Evolutionary conservation across 2,888 invertebrate species (phyloP).

Genomic region (Spatulosminthurus flaviceps): DNA sequence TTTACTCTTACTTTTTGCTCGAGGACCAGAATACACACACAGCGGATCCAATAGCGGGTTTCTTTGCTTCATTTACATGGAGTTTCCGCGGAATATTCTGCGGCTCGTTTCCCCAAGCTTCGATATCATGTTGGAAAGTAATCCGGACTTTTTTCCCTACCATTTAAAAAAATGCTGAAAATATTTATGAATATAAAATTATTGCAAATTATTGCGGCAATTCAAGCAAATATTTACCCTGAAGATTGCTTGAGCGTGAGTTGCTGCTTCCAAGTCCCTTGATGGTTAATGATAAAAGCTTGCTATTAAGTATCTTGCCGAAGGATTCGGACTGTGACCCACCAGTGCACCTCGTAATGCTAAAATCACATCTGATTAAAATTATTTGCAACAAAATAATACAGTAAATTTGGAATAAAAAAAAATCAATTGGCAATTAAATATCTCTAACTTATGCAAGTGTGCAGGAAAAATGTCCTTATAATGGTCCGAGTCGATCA

Average conservation of each 20-base stretch:
- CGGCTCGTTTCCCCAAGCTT: constrained; percentile 56
- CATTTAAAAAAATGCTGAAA: background rate
- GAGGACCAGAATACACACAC: constrained; percentile 60
- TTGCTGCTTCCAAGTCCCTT: constrained; percentile 22
- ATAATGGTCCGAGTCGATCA: constrained; percentile 47
- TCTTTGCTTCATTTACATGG: constrained; percentile 57
- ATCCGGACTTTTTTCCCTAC: constrained; percentile 57
- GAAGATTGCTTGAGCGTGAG: background rate
- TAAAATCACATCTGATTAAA: no score
- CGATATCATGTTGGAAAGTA: constrained; percentile 56
- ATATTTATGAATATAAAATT: no score
- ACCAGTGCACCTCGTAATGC: no score
- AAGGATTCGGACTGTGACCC: no score
- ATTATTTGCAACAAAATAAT: no score
- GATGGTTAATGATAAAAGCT: constrained; percentile 51
- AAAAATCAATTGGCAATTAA: background rate
- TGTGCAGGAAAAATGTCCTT: constrained; percentile 54
- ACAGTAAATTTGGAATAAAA: no score
- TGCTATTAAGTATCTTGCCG: constrained; percentile 52
- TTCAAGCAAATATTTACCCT: background rate
- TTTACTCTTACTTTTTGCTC: constrained; percentile 48
- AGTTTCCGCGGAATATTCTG: constrained; percentile 52
- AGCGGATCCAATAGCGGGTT: constrained; percentile 55
- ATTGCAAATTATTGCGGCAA: no score
- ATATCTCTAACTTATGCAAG: constrained; percentile 46